A percentile compares a stretch with the other conserved stretches of the same genome.
Conservation (phyloP, 2,888 invertebrate genomes). For the Cheilosia vernalis region DNA sequence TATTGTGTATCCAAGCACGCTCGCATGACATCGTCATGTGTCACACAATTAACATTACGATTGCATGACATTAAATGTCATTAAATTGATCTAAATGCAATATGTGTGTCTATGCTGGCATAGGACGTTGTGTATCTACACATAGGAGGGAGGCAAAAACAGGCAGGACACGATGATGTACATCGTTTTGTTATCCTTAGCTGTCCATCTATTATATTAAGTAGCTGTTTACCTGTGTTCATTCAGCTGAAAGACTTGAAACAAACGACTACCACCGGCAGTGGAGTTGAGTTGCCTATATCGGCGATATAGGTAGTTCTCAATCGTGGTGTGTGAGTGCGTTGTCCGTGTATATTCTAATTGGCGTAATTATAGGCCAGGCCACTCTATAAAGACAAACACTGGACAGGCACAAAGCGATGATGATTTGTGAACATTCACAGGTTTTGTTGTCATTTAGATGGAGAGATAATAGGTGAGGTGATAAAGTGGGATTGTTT, state of each 20-base stretch:
- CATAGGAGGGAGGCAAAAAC: background rate
- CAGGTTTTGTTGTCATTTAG: conserved; percentile 74
- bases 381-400: conserved; percentile 16
- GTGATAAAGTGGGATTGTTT: conserved; percentile 75
- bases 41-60: conserved; percentile 74
- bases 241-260: conserved; percentile 52
- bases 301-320: background rate
- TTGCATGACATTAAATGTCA: conserved; percentile 75
- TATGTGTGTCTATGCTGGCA: conserved; percentile 36
- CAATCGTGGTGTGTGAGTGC: background rate
- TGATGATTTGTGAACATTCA: conserved; percentile 75
- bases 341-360: conserved; percentile 67
- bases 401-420: conserved; percentile 48
- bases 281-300: background rate
- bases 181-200: conserved; percentile 64
- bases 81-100: conserved; percentile 72
- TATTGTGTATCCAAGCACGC: background rate
- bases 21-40: conserved; percentile 49
- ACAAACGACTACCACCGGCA: background rate
- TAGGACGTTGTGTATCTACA: conserved; percentile 15
- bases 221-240: conserved; percentile 65
- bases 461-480: conserved; percentile 71
- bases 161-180: conserved; percentile 39
- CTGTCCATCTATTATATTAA: conserved; percentile 59
- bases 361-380: conserved; percentile 73